Base-by-base conservation (phyloP, 1,140 invertebrate genomes). In the Rhyzopertha dominica region DNA sequence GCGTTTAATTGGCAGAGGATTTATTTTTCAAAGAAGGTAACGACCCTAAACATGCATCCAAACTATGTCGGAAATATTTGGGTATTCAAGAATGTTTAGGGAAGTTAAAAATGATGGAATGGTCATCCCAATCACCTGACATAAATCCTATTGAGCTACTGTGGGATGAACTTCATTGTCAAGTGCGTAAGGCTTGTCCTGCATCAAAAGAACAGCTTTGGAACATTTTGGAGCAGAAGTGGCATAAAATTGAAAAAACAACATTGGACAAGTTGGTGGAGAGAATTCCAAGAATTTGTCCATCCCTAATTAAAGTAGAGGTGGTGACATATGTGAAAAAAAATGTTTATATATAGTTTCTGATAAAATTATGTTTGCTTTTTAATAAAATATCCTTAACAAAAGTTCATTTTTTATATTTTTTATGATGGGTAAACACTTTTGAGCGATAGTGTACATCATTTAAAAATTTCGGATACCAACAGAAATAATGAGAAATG, bases 111-210 rank as follows among this genome's bases (percentile, higher is more conserved):
- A 32, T 8, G 7, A 56, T 63, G 53, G 16, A 40, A 12, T 65
- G 48, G 51, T 58, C 54, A 4, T 44, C 62, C 28, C 66, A 63
- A 46, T 56, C 51, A 5, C 60, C 64, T 1, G 63, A 68, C n/a
- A n/a, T n/a, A n/a, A n/a, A n/a, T n/a, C 61, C 56, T 0, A 66
- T 63, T 10, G 59, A 66, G 31, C 32, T 64, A 43, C 38, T 63
- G 2, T 62, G 63, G 63, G 51, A 51, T 26, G 32, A 56, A 28
- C 41, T 63, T 10, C 54, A 63, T 29, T 43, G n/a, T n/a, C n/a
- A 34, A 28, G 34, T 58, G 13, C 40, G 37, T 20, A 31, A 46
- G 35, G 14, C 25, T 14, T 20, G 19, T 37, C n/a, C n/a, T 17
- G 49, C 35, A 9, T 53, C 22, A n/a, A 37, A 3, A 22, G 35